Conservation (phyloP, 2,797 vertebrate genomes). For the Zalophus californianus region DNA sequence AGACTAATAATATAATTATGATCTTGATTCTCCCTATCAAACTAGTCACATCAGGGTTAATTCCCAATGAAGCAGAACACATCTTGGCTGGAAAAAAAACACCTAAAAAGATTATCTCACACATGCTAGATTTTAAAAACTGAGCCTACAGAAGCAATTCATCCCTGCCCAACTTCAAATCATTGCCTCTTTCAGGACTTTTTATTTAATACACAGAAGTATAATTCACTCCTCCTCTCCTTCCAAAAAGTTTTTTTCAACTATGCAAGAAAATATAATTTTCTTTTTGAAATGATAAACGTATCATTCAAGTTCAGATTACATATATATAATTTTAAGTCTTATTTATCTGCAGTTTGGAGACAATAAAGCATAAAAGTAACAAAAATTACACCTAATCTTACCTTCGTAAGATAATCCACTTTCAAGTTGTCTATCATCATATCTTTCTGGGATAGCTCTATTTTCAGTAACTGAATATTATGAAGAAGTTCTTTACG, state of each 20-base stretch:
- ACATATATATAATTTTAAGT: neutral
- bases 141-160: neutral
- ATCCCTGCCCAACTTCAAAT: neutral
- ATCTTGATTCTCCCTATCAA: neutral
- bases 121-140: neutral
- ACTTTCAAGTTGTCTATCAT: conserved; percentile 97
- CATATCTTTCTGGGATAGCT: conserved; percentile 96
- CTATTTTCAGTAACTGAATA: conserved; percentile 95
- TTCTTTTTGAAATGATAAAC: neutral
- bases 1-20: neutral
- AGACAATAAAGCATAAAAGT: neutral
- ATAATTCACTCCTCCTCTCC: neutral
- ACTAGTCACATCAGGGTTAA: neutral
- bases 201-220: neutral
- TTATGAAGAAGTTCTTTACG: conserved; percentile 96
- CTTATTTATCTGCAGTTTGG: neutral
- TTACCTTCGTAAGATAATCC: conserved; percentile 96
- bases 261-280: neutral
- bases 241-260: neutral
- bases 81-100: neutral
- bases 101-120: neutral
- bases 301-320: neutral
- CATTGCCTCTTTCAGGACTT: neutral
- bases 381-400: conserved; percentile 38
- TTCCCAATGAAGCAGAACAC: conserved; percentile 1